Evolutionary conservation across 2,888 invertebrate species (phyloP).

Genomic region (Drosophila mayaguana): DNA sequence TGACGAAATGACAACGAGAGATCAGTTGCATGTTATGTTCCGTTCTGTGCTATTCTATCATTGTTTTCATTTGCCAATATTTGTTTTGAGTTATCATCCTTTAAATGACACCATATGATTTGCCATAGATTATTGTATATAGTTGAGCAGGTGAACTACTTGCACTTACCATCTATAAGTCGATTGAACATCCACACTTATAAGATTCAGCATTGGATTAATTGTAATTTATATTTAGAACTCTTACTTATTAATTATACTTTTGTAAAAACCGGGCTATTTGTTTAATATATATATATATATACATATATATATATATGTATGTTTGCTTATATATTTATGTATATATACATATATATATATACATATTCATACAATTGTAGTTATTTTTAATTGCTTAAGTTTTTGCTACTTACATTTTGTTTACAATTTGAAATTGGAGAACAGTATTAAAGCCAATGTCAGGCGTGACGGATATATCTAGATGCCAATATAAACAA

Average conservation of each 20-base stretch:
- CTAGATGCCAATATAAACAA: constrained; percentile 54
- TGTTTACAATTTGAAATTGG: constrained; percentile 74
- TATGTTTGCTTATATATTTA: constrained; percentile 6
- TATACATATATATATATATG: constrained; percentile 5
- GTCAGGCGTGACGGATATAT: constrained; percentile 60
- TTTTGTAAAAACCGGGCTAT: constrained; percentile 69
- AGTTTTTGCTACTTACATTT: constrained; percentile 67
- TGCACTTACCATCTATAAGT: constrained; percentile 16
- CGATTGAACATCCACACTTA: constrained; percentile 20
- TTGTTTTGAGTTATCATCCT: constrained; percentile 25
- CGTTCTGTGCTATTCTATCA: constrained; percentile 21
- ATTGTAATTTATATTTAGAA: constrained; percentile 54
- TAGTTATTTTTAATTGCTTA: constrained; percentile 58
- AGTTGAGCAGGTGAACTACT: constrained; percentile 43
- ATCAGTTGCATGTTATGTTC: constrained; percentile 1
- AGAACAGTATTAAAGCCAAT: constrained; percentile 76
- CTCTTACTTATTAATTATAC: constrained; percentile 50
- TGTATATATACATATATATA: constrained; percentile 3
- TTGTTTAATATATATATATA: constrained; percentile 30
- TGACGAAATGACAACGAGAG: constrained; percentile 8
- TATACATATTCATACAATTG: constrained; percentile 24
- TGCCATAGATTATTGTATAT: constrained; percentile 75
- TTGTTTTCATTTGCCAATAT: constrained; percentile 26
- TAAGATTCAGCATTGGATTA: constrained; percentile 53
- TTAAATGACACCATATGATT: constrained; percentile 53